These are phyloP conservation scores for Zaprionus lineosus DNA, from an alignment of 2,888 invertebrate species.

Conservation along the genomic window DNA sequence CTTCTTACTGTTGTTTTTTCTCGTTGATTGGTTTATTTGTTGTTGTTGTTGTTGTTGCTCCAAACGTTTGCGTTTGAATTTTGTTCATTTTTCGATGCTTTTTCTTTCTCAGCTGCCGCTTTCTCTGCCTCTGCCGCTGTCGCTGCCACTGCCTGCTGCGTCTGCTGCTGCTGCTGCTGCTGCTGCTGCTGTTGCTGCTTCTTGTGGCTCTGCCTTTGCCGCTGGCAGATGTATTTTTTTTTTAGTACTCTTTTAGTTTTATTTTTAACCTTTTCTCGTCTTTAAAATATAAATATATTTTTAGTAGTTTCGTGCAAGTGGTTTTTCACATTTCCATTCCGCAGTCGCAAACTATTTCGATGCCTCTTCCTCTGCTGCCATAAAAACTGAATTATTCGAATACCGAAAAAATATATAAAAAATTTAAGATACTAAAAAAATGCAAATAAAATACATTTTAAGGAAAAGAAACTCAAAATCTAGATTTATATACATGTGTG, in stretches of 20 bases:
- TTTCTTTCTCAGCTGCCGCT: constrained; percentile 31
- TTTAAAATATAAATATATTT: constrained; percentile 69
- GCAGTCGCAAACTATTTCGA: constrained; percentile 56
- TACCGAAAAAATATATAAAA: constrained; percentile 17
- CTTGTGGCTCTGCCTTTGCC: too few relatives aligned
- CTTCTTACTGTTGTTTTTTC: constrained; percentile 2
- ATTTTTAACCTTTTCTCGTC: constrained; percentile 70
- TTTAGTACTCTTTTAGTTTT: constrained; percentile 61
- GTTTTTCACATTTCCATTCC: constrained; percentile 51
- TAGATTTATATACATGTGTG: neutral
- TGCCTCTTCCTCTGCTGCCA: constrained; percentile 33
- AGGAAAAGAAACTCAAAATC: constrained; percentile 8
- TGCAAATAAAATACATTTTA: constrained; percentile 2
- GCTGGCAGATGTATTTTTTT: too few relatives aligned
- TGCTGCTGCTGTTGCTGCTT: constrained; percentile 30
- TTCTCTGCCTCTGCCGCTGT: constrained; percentile 17
- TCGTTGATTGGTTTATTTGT: constrained; percentile 67
- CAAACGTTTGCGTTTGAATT: constrained; percentile 72
- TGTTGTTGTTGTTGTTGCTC: constrained; percentile 50
- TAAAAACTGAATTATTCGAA: constrained; percentile 37
- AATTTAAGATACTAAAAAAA: constrained; percentile 13
- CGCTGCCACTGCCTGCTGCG: constrained; percentile 39
- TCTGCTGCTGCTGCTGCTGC: constrained; percentile 17
- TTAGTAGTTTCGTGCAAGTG: constrained; percentile 62
- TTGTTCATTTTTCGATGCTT: constrained; percentile 59